Evolutionary conservation across 1,140 invertebrate genomes (phyloP), one percentile per base, ranked within the genome.

Genomic region (Trypoxylus dichotomus): DNA sequence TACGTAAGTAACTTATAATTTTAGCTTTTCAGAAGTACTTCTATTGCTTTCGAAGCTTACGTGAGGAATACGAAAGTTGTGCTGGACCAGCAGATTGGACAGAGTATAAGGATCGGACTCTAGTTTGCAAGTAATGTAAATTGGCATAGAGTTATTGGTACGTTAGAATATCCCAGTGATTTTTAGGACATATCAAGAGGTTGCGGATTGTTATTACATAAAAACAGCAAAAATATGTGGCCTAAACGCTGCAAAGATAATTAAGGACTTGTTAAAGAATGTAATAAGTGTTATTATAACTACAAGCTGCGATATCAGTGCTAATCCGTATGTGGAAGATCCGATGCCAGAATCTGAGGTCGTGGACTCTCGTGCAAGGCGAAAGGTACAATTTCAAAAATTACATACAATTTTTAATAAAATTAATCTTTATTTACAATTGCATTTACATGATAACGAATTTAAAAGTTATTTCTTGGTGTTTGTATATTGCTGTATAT

Each of bases 171-270:
- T 41, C 7, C 6, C 10, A 54, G 8, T 60, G 15, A 25, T n/a
- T 75, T 84, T 58, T 74, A 84, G 84, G 42, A 79, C 80, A 32
- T 86, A 85, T 79, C 84, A 84, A 76, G 78, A 81, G 25, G 84
- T 86, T 47, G 76, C 79, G 2, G 83, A 86, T 76, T 86, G 85
- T 80, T 85, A 85, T 77, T 85, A 82, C 76, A 83, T 82, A 7
- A 85, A 85, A 80, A 84, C 84, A 21, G 81, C 82, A 0, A 79
- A 84, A 78, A 81, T 85, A 10, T 86, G 86, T 79, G 85, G 86
- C 8, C 76, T 79, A 43, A 79, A 77, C 3, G 83, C 84, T 71
- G 85, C 84, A n/a, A 74, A 80, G 73, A 82, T 77, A 27, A 80
- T 85, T 41, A 85, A 82, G 77, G 81, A 83, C 75, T 75, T 86